Evolutionary conservation across 2,113 vertebrate species (phyloP).

Genomic region (Polypterus senegalus): DNA sequence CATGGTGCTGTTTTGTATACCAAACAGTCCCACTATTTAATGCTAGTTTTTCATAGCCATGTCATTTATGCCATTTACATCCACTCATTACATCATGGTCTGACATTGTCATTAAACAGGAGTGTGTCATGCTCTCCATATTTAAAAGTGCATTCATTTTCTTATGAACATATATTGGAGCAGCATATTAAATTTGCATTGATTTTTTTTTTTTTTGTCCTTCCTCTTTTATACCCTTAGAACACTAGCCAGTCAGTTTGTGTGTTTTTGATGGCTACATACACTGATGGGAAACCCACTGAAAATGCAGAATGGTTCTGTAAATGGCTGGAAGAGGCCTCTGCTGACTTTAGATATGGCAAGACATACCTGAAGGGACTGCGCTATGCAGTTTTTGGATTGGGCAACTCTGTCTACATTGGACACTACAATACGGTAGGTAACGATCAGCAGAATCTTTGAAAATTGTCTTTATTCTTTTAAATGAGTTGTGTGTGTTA

Average conservation of each 20-base stretch:
- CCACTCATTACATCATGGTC: no score
- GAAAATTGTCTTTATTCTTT: no score
- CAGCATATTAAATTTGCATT: no score
- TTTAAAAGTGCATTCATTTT: no score
- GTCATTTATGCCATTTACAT: no score
- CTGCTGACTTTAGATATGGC: slow-evolving; percentile 76
- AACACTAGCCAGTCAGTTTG: slow-evolving; percentile 56
- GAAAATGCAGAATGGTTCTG: slow-evolving; percentile 81
- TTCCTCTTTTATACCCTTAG: slow-evolving; percentile 32
- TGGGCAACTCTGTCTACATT: slow-evolving; percentile 73
- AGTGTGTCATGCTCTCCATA: no score
- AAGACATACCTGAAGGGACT: slow-evolving; percentile 71
- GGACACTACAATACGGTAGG: slow-evolving; percentile 79
- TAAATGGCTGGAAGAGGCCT: slow-evolving; percentile 81
- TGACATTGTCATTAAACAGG: no score
- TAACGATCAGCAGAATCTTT: not conserved
- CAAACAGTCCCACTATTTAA: no score
- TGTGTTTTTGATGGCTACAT: slow-evolving; percentile 77
- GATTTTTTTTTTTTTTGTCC: slow-evolving; percentile 2
- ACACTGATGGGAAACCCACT: slow-evolving; percentile 68
- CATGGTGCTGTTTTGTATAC: no score
- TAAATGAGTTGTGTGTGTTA: no score
- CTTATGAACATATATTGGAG: no score
- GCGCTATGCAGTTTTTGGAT: slow-evolving; percentile 74
- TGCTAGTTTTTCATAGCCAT: no score